Base-by-base conservation (phyloP, 2,888 invertebrate genomes). In the Tipula vernalis region DNA sequence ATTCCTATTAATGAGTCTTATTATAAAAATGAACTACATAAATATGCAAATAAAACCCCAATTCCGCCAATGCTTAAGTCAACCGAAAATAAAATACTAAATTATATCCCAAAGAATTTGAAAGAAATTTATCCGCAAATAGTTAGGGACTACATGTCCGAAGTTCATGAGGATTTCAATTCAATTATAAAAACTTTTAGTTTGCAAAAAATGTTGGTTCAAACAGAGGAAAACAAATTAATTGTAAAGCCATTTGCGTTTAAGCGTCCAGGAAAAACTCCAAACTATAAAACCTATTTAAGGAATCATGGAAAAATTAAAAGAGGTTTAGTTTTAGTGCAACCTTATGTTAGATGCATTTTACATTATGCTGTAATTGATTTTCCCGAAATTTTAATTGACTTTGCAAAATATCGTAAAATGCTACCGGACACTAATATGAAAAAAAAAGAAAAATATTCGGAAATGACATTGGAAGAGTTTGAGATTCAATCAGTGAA, bases 231-330 rank as follows among this genome's bases (percentile, higher is more conserved):
- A 87, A 87, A 93, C 5, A 91, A 93, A 89, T 87, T 91, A 88
- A 12, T 71, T 18, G 71, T 71, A 3, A 28, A 71, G 4, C 88
- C 89, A 86, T 90, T 91, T 36, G 88, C 88, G 8, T 94, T 94
- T 89, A 94, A 94, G 89, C 93, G 92, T 88, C 92, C 93, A 0
- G 96, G 96, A 0, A 91, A 93, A 88, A 95, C 96, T 0, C 89
- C 92, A n/a, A 92, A 93, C 88, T 94, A 94, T 89, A 89, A 91
- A 0, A 92, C 91, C 88, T 95, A 93, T 92, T 87, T 95, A 10
- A 92, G 91, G 88, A 94, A 92, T 89, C 93, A 94, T 71, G 92
- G 93, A 83, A 92, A 92, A 88, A 89, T 96, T 0, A 91, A 92
- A 88, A 92, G 92, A 47, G 93, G 92, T 83, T 93, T 95, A 51